Base-by-base conservation (phyloP, 2,888 invertebrate species). In the Patella ulyssiponensis region DNA sequence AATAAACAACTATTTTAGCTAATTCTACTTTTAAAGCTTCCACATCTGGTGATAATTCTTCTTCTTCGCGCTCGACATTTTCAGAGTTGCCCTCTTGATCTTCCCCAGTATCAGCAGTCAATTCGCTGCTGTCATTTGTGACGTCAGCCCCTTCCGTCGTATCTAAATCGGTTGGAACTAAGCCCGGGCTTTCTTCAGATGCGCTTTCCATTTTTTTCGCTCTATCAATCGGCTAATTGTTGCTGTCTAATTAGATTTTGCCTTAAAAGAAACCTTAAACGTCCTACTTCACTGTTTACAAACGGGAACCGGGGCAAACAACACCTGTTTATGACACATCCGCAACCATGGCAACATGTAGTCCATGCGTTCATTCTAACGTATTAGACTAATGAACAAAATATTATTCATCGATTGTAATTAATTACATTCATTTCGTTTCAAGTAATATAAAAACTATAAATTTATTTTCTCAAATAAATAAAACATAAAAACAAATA, bases 11-110 rank as follows among this genome's bases (percentile, higher is more conserved):
- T 69, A 90, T 90, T 79, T 87, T 88, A 3, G 86, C 89, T 15
- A 90, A 83, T 76, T 90, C 90, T 56, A 88, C 86, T 81, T 89
- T 89, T 74, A 90, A 80, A 7, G 87, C 86, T 74, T 87, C 83
- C 15, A 70, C 70, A 51, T 73, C 72, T n/a, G 73, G 27, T 9
- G 58, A 33, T 44, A 77, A 80, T 72, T 79, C 77, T 64, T 83
- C 82, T 33, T 75, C 81, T 27, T 79, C 79, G 58, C 74, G 84
- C 56, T 81, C 83, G 53, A 82, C 85, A 15, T 78, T 83, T 3
- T 83, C 27, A 0, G 44, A 17, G 54, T 76, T 80, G n/a, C 83
- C 82, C 12, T 79, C 77, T 33, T 58, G 53, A 17, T 77, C 54
- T 64, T 75, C 44, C 44, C 44, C 44, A 9, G 1, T 44, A 44